A percentile compares a stretch with the other conserved stretches of the same genome.
Evolutionary conservation across 2,113 vertebrate genomes (phyloP).

Genomic region (Mustela lutreola): DNA sequence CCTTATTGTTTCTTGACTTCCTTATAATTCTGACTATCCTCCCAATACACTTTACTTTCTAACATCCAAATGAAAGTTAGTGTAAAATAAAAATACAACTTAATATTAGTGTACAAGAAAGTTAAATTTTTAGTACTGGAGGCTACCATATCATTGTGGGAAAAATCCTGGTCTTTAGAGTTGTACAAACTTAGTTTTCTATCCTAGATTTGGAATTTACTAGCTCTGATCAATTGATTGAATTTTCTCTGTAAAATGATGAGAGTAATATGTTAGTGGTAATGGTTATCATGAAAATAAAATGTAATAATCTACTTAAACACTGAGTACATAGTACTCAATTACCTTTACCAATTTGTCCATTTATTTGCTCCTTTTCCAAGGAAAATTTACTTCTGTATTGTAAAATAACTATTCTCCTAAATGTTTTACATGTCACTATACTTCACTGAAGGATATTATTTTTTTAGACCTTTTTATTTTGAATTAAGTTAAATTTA

Average conservation of each 20-base stretch:
- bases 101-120: not conserved
- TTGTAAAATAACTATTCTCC: not conserved
- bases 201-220: not conserved
- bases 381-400: not conserved
- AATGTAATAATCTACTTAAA: conserved; percentile 2
- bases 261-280: not conserved
- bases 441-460: not conserved
- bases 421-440: not conserved
- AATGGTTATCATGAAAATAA: conserved; percentile 52
- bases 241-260: conserved; percentile 38
- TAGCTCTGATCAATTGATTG: conserved; percentile 36
- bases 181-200: not conserved
- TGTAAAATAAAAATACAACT: conserved; percentile 4
- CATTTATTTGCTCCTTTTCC: not conserved
- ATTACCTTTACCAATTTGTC: not conserved
- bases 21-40: not conserved
- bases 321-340: not conserved
- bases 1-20: not conserved
- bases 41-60: not conserved
- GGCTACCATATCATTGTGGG: not conserved
- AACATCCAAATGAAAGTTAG: not conserved
- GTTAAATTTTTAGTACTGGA: not conserved
- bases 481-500: not conserved
- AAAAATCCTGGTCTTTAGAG: not conserved
- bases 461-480: not conserved